These are phyloP conservation scores for Sinocyclocheilus rhinocerous DNA, from an alignment of 2,113 vertebrate species.

Conservation along the genomic window DNA sequence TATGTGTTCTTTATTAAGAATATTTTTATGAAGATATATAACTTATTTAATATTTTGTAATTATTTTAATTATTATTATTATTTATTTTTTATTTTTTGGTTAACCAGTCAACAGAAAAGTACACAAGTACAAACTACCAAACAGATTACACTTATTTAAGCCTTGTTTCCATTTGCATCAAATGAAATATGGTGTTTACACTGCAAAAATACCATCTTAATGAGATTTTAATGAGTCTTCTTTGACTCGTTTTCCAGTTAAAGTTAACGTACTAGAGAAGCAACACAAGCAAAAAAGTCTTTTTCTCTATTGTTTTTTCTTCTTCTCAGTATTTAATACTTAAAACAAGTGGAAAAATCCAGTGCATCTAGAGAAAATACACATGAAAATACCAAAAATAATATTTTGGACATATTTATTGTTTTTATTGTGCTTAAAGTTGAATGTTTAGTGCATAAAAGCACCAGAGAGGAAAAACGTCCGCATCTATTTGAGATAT, in stretches of 20 bases:
- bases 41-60: no score
- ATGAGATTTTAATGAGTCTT: not conserved
- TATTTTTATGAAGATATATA: no score
- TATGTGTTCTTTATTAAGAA: no score
- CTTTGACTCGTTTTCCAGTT: not conserved
- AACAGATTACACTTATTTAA: not conserved
- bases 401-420: not conserved
- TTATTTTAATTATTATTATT: no score
- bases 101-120: no score
- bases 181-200: not conserved
- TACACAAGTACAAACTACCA: not conserved
- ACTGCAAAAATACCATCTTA: not conserved
- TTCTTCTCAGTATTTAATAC: not conserved
- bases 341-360: not conserved
- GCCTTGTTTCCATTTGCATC: not conserved
- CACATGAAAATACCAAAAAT: not conserved
- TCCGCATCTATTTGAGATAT: not conserved
- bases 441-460: not conserved
- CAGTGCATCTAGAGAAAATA: not conserved
- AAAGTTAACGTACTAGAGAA: no score
- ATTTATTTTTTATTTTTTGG: no score
- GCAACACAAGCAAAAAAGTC: no score
- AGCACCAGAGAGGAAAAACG: not conserved
- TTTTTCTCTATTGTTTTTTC: not conserved
- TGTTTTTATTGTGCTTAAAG: not conserved